A percentile compares a stretch with the other conserved stretches of the same genome.
Conservation (phyloP, 2,797 vertebrate species). For the Falco columbarius region DNA sequence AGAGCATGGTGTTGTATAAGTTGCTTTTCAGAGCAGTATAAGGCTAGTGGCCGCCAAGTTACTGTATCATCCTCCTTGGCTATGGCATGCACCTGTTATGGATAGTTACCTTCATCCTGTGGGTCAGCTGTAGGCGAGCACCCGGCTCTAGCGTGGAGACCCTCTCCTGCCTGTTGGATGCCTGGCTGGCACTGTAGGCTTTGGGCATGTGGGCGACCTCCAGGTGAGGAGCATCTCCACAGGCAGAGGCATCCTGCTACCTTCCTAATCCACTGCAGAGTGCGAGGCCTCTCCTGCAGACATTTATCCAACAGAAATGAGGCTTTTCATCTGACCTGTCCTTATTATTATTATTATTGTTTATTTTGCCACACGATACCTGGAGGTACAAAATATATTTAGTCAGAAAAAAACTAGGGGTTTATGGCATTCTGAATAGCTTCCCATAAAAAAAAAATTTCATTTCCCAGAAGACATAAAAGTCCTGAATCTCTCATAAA, state of each 20-base stretch:
- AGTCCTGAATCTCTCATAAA: conserved; percentile 34
- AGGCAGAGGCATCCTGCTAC: not conserved
- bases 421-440: not conserved
- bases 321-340: not conserved
- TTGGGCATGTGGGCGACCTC: rapidly evolving
- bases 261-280: not conserved
- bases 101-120: not conserved
- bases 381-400: not conserved
- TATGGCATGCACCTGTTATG: rapidly evolving
- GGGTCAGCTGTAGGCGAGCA: not conserved
- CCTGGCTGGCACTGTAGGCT: not conserved
- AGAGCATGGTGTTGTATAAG: not conserved
- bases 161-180: rapidly evolving
- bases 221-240: rapidly evolving
- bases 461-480: conserved; percentile 40
- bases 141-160: not conserved
- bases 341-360: not conserved
- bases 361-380: not conserved
- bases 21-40: not conserved
- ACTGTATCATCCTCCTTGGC: not conserved
- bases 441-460: conserved; percentile 8
- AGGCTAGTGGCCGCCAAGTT: not conserved
- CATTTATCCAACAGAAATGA: not conserved
- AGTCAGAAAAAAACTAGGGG: not conserved
- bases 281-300: not conserved